Evolutionary conservation across 2,797 vertebrate species (phyloP).

Genomic region (Muscicapa striata): DNA sequence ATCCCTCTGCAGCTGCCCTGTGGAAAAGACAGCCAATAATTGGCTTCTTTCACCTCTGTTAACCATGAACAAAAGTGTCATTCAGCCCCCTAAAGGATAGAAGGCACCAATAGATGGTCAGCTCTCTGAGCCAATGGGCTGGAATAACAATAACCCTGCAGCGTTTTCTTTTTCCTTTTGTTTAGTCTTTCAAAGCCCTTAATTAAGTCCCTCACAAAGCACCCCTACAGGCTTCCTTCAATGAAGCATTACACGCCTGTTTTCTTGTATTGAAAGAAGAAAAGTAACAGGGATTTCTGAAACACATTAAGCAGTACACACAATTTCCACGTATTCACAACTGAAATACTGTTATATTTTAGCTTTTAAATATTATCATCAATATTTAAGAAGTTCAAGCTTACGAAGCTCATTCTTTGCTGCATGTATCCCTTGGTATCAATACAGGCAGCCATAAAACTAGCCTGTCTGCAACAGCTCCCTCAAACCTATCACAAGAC

Average conservation of each 20-base stretch:
- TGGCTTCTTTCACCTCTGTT: conserved; percentile 96
- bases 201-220: conserved; percentile 83
- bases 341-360: conserved; percentile 78
- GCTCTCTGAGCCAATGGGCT: conserved; percentile 83
- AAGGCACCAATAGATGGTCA: conserved; percentile 86
- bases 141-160: conserved; percentile 85
- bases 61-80: conserved; percentile 95
- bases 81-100: conserved; percentile 88
- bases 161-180: conserved; percentile 83
- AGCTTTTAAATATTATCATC: conserved; percentile 73
- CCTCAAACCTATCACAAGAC: neutral
- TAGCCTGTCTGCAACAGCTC: neutral
- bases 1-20: conserved; percentile 85
- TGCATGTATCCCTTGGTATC: neutral
- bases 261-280: conserved; percentile 82
- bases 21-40: conserved; percentile 85
- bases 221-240: conserved; percentile 78
- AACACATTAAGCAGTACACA: conserved; percentile 77
- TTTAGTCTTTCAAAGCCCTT: conserved; percentile 83
- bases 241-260: conserved; percentile 84
- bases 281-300: conserved; percentile 77
- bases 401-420: neutral
- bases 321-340: conserved; percentile 77
- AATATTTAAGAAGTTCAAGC: conserved; percentile 39
- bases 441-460: neutral